Percentiles rank a stretch among this genome's conserved stretches.
These are phyloP conservation scores for Tigriopus californicus DNA, from an alignment of 2,888 invertebrate genomes.

Conservation along the genomic window DNA sequence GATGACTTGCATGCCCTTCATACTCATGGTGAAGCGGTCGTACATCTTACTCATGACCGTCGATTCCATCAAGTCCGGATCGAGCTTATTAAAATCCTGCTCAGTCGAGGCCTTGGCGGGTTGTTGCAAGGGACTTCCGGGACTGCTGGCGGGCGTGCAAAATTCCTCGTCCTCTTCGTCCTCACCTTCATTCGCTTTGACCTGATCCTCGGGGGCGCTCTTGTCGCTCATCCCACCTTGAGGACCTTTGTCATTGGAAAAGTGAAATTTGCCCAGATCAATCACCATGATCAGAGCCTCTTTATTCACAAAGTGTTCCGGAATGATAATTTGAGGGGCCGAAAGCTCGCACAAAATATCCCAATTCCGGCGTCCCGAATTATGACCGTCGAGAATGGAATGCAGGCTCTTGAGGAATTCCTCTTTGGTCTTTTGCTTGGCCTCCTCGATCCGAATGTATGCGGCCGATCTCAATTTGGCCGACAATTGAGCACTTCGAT, in stretches of 20 bases:
- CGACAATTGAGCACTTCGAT: neutral
- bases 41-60: neutral
- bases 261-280: constrained; percentile 70
- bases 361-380: constrained; percentile 35
- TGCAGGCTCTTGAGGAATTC: constrained; percentile 50
- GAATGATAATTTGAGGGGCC: constrained; percentile 77
- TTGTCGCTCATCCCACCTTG: neutral
- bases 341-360: constrained; percentile 74
- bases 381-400: neutral
- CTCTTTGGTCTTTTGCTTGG: constrained; percentile 47
- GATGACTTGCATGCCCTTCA: constrained; percentile 63
- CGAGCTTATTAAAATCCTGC: neutral
- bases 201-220: constrained; percentile 16
- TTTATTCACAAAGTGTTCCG: constrained; percentile 37
- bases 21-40: constrained; percentile 37
- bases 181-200: constrained; percentile 15
- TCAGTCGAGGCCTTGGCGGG: neutral
- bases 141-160: constrained; percentile 18
- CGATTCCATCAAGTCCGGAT: neutral
- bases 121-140: neutral
- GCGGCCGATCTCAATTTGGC: constrained; percentile 28
- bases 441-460: constrained; percentile 31
- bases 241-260: constrained; percentile 25
- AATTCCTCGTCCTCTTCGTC: constrained; percentile 17
- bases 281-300: constrained; percentile 42